A percentile compares a stretch with the other conserved stretches of the same genome.
phyloP scores from a whole-genome alignment of 2,888 invertebrate genomes.

The Mantis religiosa region DNA sequence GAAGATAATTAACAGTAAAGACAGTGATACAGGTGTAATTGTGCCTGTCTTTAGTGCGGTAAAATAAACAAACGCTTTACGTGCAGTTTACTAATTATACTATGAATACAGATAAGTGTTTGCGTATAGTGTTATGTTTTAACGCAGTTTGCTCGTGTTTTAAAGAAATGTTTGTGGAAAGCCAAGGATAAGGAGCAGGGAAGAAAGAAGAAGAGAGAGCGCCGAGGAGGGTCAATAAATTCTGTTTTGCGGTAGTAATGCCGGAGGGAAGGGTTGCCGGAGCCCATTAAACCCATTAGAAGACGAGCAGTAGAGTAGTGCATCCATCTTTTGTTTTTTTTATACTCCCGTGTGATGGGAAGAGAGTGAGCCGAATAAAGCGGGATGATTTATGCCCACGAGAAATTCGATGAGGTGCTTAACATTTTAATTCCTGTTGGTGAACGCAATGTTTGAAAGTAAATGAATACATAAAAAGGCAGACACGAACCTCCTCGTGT shows the following conservation, averaged over 20 bases:
- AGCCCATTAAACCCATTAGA: conserved; percentile 5
- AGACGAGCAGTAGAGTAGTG: not conserved
- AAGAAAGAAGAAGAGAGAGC: not conserved
- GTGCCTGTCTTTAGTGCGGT: not conserved
- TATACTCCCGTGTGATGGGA: not conserved
- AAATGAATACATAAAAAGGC: not conserved
- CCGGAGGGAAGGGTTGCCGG: not conserved
- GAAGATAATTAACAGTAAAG: not conserved
- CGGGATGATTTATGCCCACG: not conserved
- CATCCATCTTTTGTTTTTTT: not conserved
- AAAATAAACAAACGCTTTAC: not conserved
- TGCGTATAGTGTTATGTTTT: not conserved
- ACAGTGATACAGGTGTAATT: not conserved
- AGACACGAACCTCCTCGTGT: not conserved
- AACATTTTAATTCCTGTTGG: conserved; percentile 12
- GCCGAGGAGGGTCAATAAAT: not conserved
- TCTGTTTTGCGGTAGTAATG: not conserved
- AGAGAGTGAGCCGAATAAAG: not conserved
- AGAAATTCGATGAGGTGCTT: not conserved
- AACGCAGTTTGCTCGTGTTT: not conserved
- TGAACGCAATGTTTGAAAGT: not conserved
- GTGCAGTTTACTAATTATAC: not conserved
- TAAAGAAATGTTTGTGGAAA: not conserved
- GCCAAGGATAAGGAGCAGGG: not conserved
- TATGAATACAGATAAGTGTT: not conserved